Base-by-base conservation (phyloP, 1,140 invertebrate genomes). In the Achatina immaculata region DNA sequence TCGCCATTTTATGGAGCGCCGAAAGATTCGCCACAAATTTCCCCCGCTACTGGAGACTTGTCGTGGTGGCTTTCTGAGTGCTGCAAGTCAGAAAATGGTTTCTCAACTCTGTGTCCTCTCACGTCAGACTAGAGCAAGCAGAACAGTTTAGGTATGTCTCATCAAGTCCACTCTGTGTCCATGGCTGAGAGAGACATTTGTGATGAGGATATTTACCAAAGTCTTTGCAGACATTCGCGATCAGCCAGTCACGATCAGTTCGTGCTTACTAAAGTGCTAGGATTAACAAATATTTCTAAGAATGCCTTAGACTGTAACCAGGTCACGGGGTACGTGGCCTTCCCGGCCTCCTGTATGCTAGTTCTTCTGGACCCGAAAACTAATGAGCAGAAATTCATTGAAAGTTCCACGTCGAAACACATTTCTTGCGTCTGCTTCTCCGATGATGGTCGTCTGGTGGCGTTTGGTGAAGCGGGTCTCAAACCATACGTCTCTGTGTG, bases 371-470 rank as follows among this genome's bases (percentile, higher is more conserved):
- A 77, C 75, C 48, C 75, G 51, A 58, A 65, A 38, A 62, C 48
- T 4, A 11, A 36, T 24, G 38, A 77, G 24, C 75, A 77, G 31
- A 65, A 58, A 38, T 77, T 77, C 38, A 77, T 77, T 31, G 75
- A 77, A 55, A 77, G 34, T n/a, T 55, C 75, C 24, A 62, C 75
- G 16, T 9, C 34, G 9, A 19, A 38, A 9, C 16, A 65, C 31
- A 77, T 77, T 38, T 9, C 19, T 24, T 62, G 75, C 38, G 34
- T 38, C 3, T 24, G 16, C 38, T 77, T 77, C 55, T 62, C 75
- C 6, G 51, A 38, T 6, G 75, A 77, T 34, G 75, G 55, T 62
- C 19, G 55, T 6, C 40, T 77, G 28, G 9, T 77, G 51, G 75
- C 75, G 38, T 77, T 62, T 31, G 75, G 75, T 21, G 75, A 77